These are phyloP conservation scores for Brenthis daphne DNA, from an alignment of 2,888 invertebrate genomes.

Conservation along the genomic window DNA sequence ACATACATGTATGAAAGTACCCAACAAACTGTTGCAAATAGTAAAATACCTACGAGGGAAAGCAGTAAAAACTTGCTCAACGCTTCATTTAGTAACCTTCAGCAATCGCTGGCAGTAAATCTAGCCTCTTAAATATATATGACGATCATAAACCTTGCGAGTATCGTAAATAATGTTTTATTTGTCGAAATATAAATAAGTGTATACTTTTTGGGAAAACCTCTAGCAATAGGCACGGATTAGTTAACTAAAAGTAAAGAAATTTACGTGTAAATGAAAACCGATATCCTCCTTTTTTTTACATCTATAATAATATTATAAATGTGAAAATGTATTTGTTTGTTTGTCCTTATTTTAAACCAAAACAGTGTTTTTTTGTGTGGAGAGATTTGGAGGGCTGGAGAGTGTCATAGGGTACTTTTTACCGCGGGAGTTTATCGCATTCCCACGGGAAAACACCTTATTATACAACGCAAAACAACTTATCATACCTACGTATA, in stretches of 20 bases:
- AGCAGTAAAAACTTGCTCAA: constrained; percentile 19
- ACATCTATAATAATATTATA: too few relatives aligned
- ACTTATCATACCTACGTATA: too few relatives aligned
- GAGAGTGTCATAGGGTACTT: too few relatives aligned
- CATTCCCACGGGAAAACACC: too few relatives aligned
- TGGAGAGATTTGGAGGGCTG: too few relatives aligned
- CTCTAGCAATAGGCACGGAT: too few relatives aligned
- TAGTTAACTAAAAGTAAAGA: not conserved
- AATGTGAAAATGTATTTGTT: too few relatives aligned
- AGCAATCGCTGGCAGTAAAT: constrained; percentile 28
- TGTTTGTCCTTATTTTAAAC: too few relatives aligned
- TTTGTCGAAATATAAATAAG: constrained; percentile 9
- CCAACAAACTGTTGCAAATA: constrained; percentile 10
- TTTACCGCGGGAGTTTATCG: too few relatives aligned
- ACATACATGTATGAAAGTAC: not conserved
- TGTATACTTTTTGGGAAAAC: not conserved
- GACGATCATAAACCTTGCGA: constrained; percentile 23
- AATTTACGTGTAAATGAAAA: not conserved
- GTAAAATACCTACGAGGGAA: constrained; percentile 15
- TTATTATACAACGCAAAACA: too few relatives aligned
- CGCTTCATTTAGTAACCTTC: constrained; percentile 25
- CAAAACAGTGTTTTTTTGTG: too few relatives aligned
- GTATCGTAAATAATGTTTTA: constrained; percentile 26
- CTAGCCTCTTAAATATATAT: constrained; percentile 26
- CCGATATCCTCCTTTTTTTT: too few relatives aligned